phyloP scores from a whole-genome alignment of 2,113 vertebrate genomes.

The Myrmecophaga tridactyla region DNA sequence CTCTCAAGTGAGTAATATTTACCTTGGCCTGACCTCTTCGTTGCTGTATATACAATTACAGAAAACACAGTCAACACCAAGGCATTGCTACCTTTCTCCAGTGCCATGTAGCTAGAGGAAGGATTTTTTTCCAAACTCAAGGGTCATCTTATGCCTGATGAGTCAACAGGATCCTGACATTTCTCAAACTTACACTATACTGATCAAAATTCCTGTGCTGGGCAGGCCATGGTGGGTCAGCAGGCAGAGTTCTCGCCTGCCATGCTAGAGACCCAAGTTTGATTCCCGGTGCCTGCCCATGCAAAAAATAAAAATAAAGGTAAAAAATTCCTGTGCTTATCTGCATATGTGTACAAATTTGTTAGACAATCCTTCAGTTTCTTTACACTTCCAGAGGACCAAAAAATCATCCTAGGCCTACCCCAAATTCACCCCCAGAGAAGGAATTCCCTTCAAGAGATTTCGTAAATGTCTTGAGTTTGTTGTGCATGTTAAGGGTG shows the following conservation, averaged over 20 bases:
- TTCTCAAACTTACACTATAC: not conserved
- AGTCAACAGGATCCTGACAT: constrained; percentile 5
- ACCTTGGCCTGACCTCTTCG: not conserved
- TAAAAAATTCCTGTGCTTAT: too few species aligned
- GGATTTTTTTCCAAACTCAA: constrained; percentile 17
- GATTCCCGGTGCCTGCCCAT: too few species aligned
- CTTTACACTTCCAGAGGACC: not conserved
- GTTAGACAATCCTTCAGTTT: not conserved
- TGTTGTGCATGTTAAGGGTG: not conserved
- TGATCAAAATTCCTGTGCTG: not conserved
- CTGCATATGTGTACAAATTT: too few species aligned
- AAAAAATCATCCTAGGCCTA: not conserved
- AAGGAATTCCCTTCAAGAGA: not conserved
- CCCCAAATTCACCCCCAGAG: not conserved
- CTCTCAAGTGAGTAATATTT: constrained; percentile 42
- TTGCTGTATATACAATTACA: not conserved
- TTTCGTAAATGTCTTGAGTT: not conserved
- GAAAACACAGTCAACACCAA: constrained; percentile 22
- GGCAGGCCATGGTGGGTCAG: too few species aligned
- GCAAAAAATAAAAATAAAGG: too few species aligned
- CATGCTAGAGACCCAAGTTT: too few species aligned
- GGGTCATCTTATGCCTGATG: not conserved
- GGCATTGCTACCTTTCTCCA: not conserved
- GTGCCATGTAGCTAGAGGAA: not conserved
- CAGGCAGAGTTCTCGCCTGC: too few species aligned